Evolutionary conservation across 2,113 vertebrate genomes (phyloP).

Genomic region (Psilopogon haemacephalus): DNA sequence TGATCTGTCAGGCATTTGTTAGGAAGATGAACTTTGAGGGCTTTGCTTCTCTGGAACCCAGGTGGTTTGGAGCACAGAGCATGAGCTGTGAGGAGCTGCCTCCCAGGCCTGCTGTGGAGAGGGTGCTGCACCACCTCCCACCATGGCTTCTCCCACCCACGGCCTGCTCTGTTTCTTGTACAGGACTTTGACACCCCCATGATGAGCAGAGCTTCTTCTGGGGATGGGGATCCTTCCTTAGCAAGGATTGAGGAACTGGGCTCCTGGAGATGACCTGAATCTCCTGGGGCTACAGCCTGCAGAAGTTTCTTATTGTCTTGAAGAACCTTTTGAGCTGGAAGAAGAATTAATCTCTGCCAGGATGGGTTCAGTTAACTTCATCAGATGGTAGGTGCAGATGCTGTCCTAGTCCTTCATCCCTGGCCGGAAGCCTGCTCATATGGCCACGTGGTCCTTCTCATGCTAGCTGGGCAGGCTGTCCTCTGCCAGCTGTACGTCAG

Average conservation of each 20-base stretch:
- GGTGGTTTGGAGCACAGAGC: neutral
- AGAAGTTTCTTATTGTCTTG: neutral
- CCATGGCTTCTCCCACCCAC: rapidly evolving
- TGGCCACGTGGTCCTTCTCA: neutral
- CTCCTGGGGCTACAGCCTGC: neutral
- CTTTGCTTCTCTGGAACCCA: neutral
- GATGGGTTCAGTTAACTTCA: neutral
- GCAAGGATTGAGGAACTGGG: neutral
- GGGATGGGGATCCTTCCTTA: neutral
- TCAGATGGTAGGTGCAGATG: rapidly evolving
- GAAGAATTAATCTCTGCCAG: neutral
- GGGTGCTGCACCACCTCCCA: neutral
- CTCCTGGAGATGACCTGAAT: too few relatives aligned
- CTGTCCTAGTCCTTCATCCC: neutral
- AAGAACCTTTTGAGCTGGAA: neutral
- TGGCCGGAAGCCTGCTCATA: rapidly evolving
- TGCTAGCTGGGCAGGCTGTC: neutral
- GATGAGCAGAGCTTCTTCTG: neutral
- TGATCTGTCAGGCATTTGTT: neutral
- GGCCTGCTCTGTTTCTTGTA: neutral
- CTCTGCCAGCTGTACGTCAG: neutral
- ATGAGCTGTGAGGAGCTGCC: neutral
- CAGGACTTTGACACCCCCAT: neutral
- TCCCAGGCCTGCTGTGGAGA: neutral
- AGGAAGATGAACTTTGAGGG: neutral